Conservation (phyloP, 2,888 invertebrate genomes). For the Tiphia femorata region DNA sequence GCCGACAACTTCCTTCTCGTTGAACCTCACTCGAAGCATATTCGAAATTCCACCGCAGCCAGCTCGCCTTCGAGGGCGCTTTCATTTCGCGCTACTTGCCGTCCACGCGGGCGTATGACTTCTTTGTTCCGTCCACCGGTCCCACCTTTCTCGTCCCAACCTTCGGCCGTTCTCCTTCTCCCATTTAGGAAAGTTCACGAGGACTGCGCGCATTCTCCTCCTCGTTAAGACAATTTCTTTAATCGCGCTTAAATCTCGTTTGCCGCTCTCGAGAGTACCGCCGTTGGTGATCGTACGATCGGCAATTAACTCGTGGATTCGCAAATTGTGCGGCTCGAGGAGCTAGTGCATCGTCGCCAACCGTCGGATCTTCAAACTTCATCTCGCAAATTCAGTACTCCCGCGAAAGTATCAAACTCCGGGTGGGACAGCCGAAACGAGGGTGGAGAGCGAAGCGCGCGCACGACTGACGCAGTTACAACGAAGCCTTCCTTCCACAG, state of each 20-base stretch:
- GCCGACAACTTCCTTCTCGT: constrained; percentile 36
- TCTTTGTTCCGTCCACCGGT: too few species aligned
- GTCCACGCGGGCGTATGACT: too few species aligned
- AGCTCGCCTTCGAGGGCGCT: too few species aligned
- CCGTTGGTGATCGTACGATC: neutral
- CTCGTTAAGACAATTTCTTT: too few species aligned
- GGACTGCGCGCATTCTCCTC: too few species aligned
- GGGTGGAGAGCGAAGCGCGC: neutral
- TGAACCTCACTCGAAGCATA: constrained; percentile 21
- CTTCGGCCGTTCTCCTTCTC: too few species aligned
- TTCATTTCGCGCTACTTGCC: too few species aligned
- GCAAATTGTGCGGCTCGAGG: neutral
- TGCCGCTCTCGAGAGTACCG: too few species aligned
- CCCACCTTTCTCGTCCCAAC: too few species aligned
- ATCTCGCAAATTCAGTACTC: neutral
- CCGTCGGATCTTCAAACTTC: neutral
- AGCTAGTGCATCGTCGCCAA: neutral
- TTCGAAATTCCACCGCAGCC: neutral
- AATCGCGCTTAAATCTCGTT: too few species aligned
- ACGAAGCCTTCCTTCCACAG: constrained; percentile 20
- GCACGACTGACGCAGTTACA: constrained; percentile 17
- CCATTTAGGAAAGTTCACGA: too few species aligned
- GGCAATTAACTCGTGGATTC: too few species aligned
- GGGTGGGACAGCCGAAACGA: neutral
- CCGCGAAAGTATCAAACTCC: neutral